phyloP scores from a whole-genome alignment of 2,113 vertebrate genomes.

The Candoia aspera region DNA sequence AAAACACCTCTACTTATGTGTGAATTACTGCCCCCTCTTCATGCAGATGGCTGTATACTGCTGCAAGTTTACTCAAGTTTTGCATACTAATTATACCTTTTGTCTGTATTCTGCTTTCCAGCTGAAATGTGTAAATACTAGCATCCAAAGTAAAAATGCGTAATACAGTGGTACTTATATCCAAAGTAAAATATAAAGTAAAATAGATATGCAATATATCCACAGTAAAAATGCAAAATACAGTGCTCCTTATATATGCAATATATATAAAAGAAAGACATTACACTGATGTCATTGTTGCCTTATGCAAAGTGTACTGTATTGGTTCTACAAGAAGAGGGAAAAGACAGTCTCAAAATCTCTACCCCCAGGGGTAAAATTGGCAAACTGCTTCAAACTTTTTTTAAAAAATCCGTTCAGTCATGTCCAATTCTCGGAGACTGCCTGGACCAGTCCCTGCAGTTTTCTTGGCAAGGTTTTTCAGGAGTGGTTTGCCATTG shows the following conservation, averaged over 20 bases:
- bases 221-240: too few relatives aligned
- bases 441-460: too few relatives aligned
- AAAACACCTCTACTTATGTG: constrained; percentile 1
- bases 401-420: too few relatives aligned
- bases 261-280: background rate
- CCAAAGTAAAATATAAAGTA: too few relatives aligned
- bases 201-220: too few relatives aligned
- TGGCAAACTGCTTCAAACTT: background rate
- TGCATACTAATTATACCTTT: background rate
- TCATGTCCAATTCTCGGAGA: too few relatives aligned
- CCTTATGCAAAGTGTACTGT: background rate
- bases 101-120: background rate
- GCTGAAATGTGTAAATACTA: background rate
- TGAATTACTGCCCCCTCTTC: background rate
- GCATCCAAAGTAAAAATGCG: too few relatives aligned
- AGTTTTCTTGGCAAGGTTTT: too few relatives aligned
- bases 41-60: background rate
- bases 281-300: background rate
- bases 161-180: too few relatives aligned
- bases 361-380: background rate
- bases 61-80: background rate
- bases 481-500: too few relatives aligned
- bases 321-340: background rate
- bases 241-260: too few relatives aligned
- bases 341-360: too few relatives aligned